Evolutionary conservation across 2,113 vertebrate species (phyloP).

Genomic region (Chaetops frenatus): DNA sequence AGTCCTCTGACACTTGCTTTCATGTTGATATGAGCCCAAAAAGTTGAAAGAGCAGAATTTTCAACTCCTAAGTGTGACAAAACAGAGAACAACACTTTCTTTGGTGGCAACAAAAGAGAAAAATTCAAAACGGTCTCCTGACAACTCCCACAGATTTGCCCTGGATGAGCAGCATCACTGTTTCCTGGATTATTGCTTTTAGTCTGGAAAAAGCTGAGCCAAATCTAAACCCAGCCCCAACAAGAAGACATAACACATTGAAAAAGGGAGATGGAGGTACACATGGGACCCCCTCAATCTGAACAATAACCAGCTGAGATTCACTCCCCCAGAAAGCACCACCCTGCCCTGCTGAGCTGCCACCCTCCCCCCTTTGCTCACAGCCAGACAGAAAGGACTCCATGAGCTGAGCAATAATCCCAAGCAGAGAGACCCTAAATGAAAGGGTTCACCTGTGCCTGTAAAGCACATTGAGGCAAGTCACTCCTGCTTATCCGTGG

Average conservation of each 20-base stretch:
- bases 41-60: constrained; percentile 15
- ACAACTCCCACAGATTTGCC: neutral
- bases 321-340: neutral
- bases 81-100: neutral
- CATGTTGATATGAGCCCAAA: neutral
- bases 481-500: neutral
- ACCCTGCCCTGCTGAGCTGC: neutral
- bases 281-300: neutral
- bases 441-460: neutral
- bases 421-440: neutral
- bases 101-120: neutral
- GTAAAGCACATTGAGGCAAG: neutral
- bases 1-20: constrained; percentile 11
- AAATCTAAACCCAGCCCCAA: neutral
- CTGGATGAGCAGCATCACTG: neutral
- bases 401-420: neutral
- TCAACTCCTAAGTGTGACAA: neutral
- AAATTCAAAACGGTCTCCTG: neutral
- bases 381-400: neutral
- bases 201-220: neutral
- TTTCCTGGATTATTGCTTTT: neutral
- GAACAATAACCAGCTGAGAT: neutral
- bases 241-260: neutral
- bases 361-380: neutral
- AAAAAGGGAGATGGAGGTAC: neutral